Base-by-base conservation (phyloP, 2,113 vertebrate genomes). In the Taxidea taxus region DNA sequence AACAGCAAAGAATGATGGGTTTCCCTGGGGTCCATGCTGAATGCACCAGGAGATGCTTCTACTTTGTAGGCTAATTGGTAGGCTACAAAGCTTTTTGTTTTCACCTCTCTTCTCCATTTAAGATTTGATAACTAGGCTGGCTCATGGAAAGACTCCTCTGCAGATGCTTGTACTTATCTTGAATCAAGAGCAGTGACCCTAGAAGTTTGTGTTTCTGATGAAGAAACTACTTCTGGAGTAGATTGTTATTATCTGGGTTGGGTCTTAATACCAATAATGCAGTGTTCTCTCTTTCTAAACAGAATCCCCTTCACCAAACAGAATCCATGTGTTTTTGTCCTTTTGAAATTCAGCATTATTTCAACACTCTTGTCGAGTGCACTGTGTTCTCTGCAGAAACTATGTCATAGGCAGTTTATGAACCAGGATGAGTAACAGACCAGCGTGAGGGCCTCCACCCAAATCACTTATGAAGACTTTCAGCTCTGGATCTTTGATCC, bases 391-490 rank as follows among this genome's bases (percentile, higher is more conserved):
- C 93, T 88, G 95, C 92, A 89, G 90, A 81, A 97, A 95, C 72
- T 29, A 66, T 96, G 83, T 95, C 92, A 91, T 31, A 77, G 13
- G 64, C 91, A 95, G 80, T 95, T 97, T 87, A 96, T 80, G 75
- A 98, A 66, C 87, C 1, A 18, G 64, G 62, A 87, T n/a, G 18
- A 97, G 68, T 60, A 97, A 96, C 70, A 94, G 89, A 93, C 39
- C 47, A 21, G 91, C 87, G 97, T 95, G 83, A 89, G 75, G 86
- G 74, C 86, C 97, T 96, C 98, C 96, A 98, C 95, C 96, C 96
- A 97, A 97, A 29, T 82, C 74, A 44, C 75, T 97, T 97, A 92
- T 39, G 77, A 93, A 92, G 31, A 97, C 88, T 74, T 95, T 97
- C 80, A 98, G 83, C 70, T 90, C 74, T 4, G 90, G 3, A 20